These are phyloP conservation scores for Rutpela maculata DNA, from an alignment of 2,888 invertebrate species.

Conservation along the genomic window DNA sequence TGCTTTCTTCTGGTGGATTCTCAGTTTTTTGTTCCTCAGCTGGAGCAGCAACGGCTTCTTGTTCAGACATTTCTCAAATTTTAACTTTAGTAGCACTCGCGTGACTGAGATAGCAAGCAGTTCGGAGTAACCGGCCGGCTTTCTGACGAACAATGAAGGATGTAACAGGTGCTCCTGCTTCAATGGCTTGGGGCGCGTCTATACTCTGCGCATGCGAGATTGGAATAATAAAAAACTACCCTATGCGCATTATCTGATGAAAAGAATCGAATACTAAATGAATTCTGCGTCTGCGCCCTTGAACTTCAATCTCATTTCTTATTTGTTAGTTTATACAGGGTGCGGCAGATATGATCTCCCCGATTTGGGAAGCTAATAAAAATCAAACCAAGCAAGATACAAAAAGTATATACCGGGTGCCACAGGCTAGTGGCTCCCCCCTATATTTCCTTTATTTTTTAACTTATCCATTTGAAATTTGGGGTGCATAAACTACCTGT, in stretches of 20 bases:
- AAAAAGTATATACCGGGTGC: too few species aligned
- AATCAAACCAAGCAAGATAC: too few species aligned
- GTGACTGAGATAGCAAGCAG: slow-evolving; percentile 27
- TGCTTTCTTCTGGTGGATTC: slow-evolving; percentile 59
- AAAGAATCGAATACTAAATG: background rate
- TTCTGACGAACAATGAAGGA: slow-evolving; percentile 64
- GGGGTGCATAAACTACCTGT: too few species aligned
- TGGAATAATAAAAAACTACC: slow-evolving; percentile 57
- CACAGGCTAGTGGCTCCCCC: too few species aligned
- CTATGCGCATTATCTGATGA: slow-evolving; percentile 39
- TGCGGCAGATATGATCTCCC: too few species aligned
- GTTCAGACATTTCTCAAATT: slow-evolving; percentile 63
- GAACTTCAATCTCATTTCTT: background rate
- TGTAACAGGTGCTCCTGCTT: slow-evolving; percentile 66
- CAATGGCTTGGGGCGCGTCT: slow-evolving; percentile 67
- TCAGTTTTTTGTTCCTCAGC: slow-evolving; percentile 64
- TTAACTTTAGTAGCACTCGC: slow-evolving; percentile 39
- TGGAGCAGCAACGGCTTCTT: slow-evolving; percentile 58
- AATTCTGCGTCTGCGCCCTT: background rate
- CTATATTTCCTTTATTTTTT: too few species aligned
- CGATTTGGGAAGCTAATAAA: too few species aligned
- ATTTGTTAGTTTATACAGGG: too few species aligned
- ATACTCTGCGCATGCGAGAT: slow-evolving; percentile 64
- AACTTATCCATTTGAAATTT: too few species aligned
- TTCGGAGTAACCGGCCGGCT: slow-evolving; percentile 36